Evolutionary conservation across 2,888 invertebrate species (phyloP).

Genomic region (Germaria angustata): DNA sequence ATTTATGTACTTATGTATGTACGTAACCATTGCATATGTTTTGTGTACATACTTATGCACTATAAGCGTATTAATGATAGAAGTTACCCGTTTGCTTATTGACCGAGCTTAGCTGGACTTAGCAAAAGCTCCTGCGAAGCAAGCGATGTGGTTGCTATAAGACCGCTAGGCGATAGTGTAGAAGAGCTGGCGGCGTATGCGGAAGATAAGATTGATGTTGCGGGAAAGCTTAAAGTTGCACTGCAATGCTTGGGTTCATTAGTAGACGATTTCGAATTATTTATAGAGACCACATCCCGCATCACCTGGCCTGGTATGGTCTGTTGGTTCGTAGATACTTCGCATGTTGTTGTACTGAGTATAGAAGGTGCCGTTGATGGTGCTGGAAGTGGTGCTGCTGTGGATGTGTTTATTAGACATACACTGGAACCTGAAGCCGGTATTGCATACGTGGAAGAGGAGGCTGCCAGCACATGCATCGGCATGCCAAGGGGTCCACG

Average conservation of each 20-base stretch:
- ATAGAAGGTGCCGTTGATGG: constrained; percentile 56
- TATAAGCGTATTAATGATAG: background rate
- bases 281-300: constrained; percentile 14
- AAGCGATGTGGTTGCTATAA: constrained; percentile 48
- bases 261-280: constrained; percentile 54
- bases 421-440: constrained; percentile 67
- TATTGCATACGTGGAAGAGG: constrained; percentile 71
- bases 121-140: constrained; percentile 77
- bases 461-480: constrained; percentile 69
- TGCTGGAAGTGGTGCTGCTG: constrained; percentile 70
- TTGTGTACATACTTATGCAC: background rate
- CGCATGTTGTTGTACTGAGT: constrained; percentile 31
- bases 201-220: constrained; percentile 65
- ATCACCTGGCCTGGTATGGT: constrained; percentile 75
- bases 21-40: background rate
- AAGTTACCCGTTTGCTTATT: constrained; percentile 57
- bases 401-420: constrained; percentile 73
- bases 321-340: constrained; percentile 27
- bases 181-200: constrained; percentile 61
- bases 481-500: constrained; percentile 76
- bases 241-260: constrained; percentile 59
- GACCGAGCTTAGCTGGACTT: constrained; percentile 80
- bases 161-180: constrained; percentile 60
- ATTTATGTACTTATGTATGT: background rate
- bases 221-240: constrained; percentile 64